These are phyloP conservation scores for Urocyon cinereoargenteus DNA, from an alignment of 2,797 vertebrate species.

Conservation along the genomic window DNA sequence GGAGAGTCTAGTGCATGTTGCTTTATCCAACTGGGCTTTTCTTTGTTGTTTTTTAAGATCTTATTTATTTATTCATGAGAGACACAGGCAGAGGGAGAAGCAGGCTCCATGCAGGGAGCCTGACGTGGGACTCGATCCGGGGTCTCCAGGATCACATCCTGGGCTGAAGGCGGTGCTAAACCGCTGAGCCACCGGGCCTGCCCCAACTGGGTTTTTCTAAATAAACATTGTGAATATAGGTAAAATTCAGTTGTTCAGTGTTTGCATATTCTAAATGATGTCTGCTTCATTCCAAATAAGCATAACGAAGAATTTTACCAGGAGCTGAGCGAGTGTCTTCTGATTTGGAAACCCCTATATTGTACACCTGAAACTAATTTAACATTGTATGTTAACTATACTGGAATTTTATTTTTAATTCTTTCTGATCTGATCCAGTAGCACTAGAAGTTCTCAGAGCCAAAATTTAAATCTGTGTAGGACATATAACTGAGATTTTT, in stretches of 20 bases:
- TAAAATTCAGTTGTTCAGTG: not conserved
- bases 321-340: not conserved
- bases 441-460: not conserved
- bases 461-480: slow-evolving; percentile 2
- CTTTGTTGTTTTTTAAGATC: too few relatives aligned
- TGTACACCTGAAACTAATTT: not conserved
- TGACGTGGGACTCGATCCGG: too few relatives aligned
- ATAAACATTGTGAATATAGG: not conserved
- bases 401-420: not conserved
- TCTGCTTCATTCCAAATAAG: slow-evolving; percentile 41
- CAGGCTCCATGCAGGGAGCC: too few relatives aligned
- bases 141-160: too few relatives aligned
- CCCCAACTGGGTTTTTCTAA: not conserved
- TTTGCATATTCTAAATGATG: not conserved
- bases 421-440: not conserved
- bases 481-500: not conserved
- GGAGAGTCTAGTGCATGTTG: not conserved
- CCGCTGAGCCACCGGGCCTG: too few relatives aligned
- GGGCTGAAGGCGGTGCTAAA: too few relatives aligned
- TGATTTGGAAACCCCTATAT: not conserved
- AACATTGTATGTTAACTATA: not conserved
- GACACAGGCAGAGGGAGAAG: too few relatives aligned
- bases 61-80: too few relatives aligned
- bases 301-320: slow-evolving; percentile 41
- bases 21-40: not conserved